These are phyloP conservation scores for Sepiola atlantica DNA, from an alignment of 2,888 invertebrate genomes.

Conservation along the genomic window DNA sequence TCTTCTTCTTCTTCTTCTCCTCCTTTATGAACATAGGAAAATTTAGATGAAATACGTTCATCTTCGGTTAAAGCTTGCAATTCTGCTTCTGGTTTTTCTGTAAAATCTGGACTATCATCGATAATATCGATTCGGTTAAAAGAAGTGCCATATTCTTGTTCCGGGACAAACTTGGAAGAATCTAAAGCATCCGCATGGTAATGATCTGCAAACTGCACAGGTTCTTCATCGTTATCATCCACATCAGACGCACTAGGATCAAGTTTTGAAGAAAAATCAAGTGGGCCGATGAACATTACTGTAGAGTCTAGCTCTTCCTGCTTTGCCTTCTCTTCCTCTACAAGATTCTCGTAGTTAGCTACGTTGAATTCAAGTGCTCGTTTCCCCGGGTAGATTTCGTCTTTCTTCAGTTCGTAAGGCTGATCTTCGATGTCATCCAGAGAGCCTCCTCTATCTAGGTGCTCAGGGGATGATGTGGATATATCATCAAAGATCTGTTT, in stretches of 20 bases:
- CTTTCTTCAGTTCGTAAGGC: constrained; percentile 53
- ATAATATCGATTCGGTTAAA: constrained; percentile 38
- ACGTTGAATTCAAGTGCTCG: constrained; percentile 61
- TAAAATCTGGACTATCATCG: constrained; percentile 45
- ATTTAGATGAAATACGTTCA: constrained; percentile 49
- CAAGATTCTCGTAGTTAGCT: constrained; percentile 47
- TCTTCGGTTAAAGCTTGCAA: constrained; percentile 53
- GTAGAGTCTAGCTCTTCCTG: constrained; percentile 36
- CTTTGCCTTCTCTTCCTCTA: constrained; percentile 39
- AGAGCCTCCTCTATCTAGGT: constrained; percentile 46
- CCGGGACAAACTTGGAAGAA: background rate
- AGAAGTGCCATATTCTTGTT: constrained; percentile 23
- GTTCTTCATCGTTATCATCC: constrained; percentile 42
- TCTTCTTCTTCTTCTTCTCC: too few relatives aligned
- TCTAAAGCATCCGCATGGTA: background rate
- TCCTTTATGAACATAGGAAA: constrained; percentile 54
- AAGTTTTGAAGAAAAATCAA: background rate
- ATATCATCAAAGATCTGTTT: constrained; percentile 44
- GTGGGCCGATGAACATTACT: background rate
- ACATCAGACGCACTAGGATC: background rate
- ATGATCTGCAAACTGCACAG: constrained; percentile 34
- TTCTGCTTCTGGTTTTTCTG: constrained; percentile 54
- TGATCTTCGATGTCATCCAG: constrained; percentile 46
- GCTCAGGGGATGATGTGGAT: constrained; percentile 9
- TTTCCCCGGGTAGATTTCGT: constrained; percentile 63